phyloP scores from a whole-genome alignment of 2,797 vertebrate species.

The Sandelia bainsii region DNA sequence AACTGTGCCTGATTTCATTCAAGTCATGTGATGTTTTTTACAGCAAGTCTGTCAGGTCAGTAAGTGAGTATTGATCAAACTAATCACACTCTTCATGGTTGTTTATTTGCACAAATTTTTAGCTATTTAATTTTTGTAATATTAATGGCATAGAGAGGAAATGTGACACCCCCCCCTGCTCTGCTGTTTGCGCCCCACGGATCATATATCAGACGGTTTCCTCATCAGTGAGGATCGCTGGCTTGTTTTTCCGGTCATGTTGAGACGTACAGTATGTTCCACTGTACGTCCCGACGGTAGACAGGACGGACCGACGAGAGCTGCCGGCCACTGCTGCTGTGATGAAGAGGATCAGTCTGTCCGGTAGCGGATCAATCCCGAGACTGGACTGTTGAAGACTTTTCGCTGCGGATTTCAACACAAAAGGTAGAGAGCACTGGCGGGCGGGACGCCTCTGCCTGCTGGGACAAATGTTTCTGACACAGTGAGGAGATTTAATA shows the following conservation, averaged over 20 bases:
- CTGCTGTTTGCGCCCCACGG: slow-evolving; percentile 47
- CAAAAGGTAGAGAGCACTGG: slow-evolving; percentile 53
- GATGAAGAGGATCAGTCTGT: slow-evolving; percentile 32
- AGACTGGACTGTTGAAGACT: slow-evolving; percentile 17
- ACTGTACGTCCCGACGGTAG: slow-evolving; percentile 6
- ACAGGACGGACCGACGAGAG: slow-evolving; percentile 11
- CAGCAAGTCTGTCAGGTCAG: not conserved
- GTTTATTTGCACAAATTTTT: not conserved
- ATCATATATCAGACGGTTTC: slow-evolving; percentile 59
- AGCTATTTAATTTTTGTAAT: not conserved
- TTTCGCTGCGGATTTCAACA: slow-evolving; percentile 20
- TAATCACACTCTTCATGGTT: not conserved
- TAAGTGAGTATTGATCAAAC: too few relatives aligned
- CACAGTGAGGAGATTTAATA: not conserved
- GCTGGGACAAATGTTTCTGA: slow-evolving; percentile 29
- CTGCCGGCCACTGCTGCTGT: slow-evolving; percentile 10
- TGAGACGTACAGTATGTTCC: not conserved
- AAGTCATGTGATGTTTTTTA: too few relatives aligned
- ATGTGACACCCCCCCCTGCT: slow-evolving; percentile 55
- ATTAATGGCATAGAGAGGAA: not conserved
- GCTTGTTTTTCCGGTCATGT: slow-evolving; percentile 33
- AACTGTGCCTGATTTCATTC: too few relatives aligned
- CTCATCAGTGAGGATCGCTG: slow-evolving; percentile 38
- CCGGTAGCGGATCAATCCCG: slow-evolving; percentile 26
- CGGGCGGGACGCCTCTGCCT: slow-evolving; percentile 14